A percentile compares a stretch with the other conserved stretches of the same genome.
Conservation (phyloP, 1,140 invertebrate genomes). For the Mercenaria mercenaria region DNA sequence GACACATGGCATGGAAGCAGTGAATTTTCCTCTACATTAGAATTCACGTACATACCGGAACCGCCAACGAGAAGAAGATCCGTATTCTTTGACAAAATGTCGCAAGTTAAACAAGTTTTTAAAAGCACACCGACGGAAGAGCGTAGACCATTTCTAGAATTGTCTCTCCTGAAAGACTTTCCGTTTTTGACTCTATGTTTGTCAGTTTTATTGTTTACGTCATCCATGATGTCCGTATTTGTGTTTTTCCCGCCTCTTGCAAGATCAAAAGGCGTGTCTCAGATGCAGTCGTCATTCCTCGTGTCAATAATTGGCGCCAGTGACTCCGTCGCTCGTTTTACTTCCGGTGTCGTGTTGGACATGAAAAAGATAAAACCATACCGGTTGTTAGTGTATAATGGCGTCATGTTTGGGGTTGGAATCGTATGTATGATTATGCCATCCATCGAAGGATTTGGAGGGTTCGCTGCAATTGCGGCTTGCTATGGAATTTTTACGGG, state of each 20-base stretch:
- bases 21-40: conserved; percentile 51
- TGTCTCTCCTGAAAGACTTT: conserved; percentile 57
- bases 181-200: conserved; percentile 45
- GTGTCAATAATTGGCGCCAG: conserved; percentile 94
- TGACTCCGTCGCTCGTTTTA: conserved; percentile 88
- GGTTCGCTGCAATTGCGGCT: conserved; percentile 36
- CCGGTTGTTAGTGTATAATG: conserved; percentile 50
- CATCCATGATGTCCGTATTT: conserved; percentile 86
- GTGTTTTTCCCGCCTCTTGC: conserved; percentile 90
- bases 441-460: conserved; percentile 25
- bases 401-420: conserved; percentile 47
- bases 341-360: conserved; percentile 88
- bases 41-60: conserved; percentile 45
- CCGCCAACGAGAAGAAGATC: conserved; percentile 28
- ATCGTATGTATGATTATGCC: conserved; percentile 41
- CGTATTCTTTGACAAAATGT: conserved; percentile 52
- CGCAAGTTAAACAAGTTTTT: conserved; percentile 24
- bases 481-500: conserved; percentile 70
- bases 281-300: conserved; percentile 89
- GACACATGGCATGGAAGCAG: conserved; percentile 51
- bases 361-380: conserved; percentile 57
- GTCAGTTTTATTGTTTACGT: conserved; percentile 46
- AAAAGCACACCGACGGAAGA: conserved; percentile 26
- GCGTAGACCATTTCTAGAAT: conserved; percentile 39
- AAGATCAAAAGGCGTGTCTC: conserved; percentile 69